Base-by-base conservation (phyloP, 2,888 invertebrate genomes). In the Crepidodera aurea region DNA sequence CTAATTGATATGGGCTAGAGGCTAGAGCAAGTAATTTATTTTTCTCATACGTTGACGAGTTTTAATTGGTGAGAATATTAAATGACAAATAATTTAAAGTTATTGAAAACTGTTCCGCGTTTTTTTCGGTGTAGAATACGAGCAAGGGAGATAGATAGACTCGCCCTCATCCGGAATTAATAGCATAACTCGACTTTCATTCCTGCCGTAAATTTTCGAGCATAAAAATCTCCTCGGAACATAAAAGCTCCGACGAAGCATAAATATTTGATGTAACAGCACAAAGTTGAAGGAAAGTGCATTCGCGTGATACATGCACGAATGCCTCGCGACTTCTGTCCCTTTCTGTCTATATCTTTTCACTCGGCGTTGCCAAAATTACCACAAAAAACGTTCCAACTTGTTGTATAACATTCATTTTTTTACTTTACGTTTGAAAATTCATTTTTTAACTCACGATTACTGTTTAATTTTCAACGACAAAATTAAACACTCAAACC, bases 241-340 rank as follows among this genome's bases (percentile, higher is more conserved):
- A 73, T 71, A 73, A 74, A 73, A 69, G 70, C 70, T 73, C 72
- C 71, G 68, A 53, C 71, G 72, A 60, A 66, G 69, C 71, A 71
- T 74, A 72, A 74, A 74, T 74, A 73, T 74, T 74, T 73, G 71
- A 74, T 71, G 74, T 71, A 60, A 66, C 69, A 61, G 65, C 64
- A 67, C 68, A 65, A 70, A 71, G 66, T 70, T 66, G 68, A 69
- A 70, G 69, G 69, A 64, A 62, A 68, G 67, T 70, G 69, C 72
- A 72, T 66, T 68, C 71, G 65, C 63, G 70, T 68, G 69, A 68
- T 69, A 68, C 67, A 69, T 69, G 62, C 69, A 56, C 51, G 62
- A 68, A 50, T 48, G 57, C 57, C 54, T 56, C 37, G 46, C 56
- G 56, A 56, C 46, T 16, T 46, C 15, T 25, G 39, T 66, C 32